phyloP scores from a whole-genome alignment of 2,113 vertebrate species.

The Zingel zingel region DNA sequence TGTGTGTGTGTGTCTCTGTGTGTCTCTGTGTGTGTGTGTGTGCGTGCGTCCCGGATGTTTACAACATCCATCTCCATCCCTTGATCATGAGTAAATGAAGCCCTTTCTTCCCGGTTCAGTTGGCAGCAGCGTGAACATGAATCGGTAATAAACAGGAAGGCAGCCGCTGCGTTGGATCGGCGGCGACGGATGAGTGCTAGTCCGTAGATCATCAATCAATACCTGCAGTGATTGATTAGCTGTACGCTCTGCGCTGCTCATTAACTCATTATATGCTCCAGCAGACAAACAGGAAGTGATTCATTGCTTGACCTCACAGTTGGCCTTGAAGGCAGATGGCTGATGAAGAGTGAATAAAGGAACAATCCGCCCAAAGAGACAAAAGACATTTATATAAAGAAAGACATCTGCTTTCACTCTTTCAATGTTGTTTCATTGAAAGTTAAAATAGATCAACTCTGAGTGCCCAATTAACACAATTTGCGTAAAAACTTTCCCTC shows the following conservation, averaged over 20 bases:
- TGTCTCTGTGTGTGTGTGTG: no score
- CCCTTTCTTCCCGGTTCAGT: not conserved
- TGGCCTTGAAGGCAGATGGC: constrained; percentile 61
- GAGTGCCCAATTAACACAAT: no score
- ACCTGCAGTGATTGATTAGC: constrained; percentile 61
- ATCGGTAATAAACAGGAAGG: not conserved
- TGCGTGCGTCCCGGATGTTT: no score
- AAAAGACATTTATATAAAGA: no score
- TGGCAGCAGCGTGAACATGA: not conserved
- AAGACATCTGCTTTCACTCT: no score
- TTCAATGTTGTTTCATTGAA: no score
- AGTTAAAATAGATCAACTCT: no score
- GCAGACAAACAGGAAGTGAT: constrained; percentile 70
- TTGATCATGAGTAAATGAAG: no score
- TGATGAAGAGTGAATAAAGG: constrained; percentile 11
- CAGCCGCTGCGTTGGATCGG: not conserved
- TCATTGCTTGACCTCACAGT: constrained; percentile 60
- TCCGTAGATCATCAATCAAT: constrained; percentile 44
- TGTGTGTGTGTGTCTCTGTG: no score
- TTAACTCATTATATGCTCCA: constrained; percentile 39
- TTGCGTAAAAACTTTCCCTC: no score
- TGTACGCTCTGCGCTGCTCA: constrained; percentile 29
- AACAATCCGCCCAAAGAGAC: not conserved
- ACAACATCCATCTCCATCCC: no score
- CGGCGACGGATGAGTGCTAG: constrained; percentile 9